phyloP scores from a whole-genome alignment of 2,797 vertebrate genomes.

The Bucorvus abyssinicus region DNA sequence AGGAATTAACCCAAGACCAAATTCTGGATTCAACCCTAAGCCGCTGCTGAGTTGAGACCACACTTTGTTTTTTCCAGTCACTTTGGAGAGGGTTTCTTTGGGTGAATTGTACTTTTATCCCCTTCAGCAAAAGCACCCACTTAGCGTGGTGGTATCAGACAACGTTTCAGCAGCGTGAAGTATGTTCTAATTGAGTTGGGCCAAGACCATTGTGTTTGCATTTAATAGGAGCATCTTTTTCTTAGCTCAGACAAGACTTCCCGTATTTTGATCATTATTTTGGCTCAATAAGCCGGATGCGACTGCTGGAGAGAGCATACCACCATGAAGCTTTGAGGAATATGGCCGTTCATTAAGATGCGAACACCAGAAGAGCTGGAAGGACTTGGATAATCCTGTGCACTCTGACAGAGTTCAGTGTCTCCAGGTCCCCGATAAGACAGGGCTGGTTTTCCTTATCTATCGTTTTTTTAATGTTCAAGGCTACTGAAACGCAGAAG shows the following conservation, averaged over 20 bases:
- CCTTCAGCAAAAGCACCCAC: background rate
- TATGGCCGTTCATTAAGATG: background rate
- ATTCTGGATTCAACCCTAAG: background rate
- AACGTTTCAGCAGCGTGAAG: background rate
- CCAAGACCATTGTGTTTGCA: background rate
- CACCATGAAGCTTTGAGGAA: background rate
- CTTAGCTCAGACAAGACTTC: background rate
- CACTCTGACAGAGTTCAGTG: slow-evolving; percentile 22
- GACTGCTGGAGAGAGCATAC: background rate
- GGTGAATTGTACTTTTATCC: background rate
- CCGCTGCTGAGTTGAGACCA: background rate
- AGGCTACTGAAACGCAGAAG: slow-evolving; percentile 35
- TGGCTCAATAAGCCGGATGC: background rate
- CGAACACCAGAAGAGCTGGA: background rate
- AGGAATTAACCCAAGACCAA: background rate
- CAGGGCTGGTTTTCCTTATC: slow-evolving; percentile 11
- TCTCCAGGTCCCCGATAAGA: slow-evolving; percentile 14
- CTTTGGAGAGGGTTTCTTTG: background rate
- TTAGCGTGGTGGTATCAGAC: background rate
- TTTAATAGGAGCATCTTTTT: background rate
- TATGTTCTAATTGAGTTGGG: background rate
- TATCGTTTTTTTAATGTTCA: slow-evolving; percentile 15
- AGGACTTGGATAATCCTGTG: background rate
- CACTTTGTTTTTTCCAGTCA: background rate
- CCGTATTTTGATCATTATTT: background rate